phyloP scores from a whole-genome alignment of 2,113 vertebrate genomes.

The Mellivora capensis region DNA sequence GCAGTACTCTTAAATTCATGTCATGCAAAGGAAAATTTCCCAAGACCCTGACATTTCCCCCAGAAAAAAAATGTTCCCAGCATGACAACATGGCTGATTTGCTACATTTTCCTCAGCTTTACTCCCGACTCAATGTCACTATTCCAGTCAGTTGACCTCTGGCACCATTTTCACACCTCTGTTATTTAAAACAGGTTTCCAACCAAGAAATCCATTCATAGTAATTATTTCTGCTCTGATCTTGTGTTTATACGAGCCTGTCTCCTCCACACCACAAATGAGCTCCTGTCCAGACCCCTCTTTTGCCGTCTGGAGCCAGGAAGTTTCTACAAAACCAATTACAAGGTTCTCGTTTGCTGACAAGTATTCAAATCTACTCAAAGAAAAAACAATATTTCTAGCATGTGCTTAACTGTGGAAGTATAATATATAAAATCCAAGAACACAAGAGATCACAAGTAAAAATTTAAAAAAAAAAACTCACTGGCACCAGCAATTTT shows the following conservation, averaged over 20 bases:
- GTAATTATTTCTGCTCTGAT: neutral
- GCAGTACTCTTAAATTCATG: neutral
- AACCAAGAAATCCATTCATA: neutral
- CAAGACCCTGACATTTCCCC: neutral
- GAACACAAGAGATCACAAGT: neutral
- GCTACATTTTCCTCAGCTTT: neutral
- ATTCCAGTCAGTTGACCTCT: neutral
- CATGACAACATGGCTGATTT: neutral
- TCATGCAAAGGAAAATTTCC: neutral
- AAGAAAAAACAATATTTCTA: too few species aligned
- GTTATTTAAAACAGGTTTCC: neutral
- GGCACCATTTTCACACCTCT: neutral
- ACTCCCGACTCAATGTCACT: too few species aligned
- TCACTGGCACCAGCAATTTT: neutral
- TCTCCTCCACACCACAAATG: neutral
- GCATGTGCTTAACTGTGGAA: neutral
- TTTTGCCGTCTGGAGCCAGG: neutral
- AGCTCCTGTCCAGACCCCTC: neutral
- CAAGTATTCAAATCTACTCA: neutral
- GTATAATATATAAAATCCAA: neutral
- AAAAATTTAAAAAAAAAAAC: neutral
- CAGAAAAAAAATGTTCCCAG: neutral
- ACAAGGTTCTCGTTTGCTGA: neutral
- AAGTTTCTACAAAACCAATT: neutral
- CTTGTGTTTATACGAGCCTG: rapidly evolving